Percentiles rank a stretch among this genome's conserved stretches.
Evolutionary conservation across 1,140 invertebrate genomes (phyloP).

Genomic region (Conopomorpha cramerella): DNA sequence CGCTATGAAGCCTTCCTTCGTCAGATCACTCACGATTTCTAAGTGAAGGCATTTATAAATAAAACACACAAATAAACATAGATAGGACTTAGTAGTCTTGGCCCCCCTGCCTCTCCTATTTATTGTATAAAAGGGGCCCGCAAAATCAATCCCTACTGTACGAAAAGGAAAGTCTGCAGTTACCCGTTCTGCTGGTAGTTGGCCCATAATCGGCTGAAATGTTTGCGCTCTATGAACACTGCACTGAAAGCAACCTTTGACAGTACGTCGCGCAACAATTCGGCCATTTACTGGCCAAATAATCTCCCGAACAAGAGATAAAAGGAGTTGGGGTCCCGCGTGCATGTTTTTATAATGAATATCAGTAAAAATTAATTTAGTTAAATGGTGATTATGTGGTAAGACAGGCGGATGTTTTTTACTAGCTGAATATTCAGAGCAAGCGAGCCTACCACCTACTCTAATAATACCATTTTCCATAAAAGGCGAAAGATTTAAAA

Average conservation of each 20-base stretch:
- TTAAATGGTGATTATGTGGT: constrained; percentile 10
- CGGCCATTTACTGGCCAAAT: constrained; percentile 1
- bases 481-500: constrained; percentile 7
- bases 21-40: neutral
- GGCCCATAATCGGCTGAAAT: neutral
- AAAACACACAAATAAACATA: constrained; percentile 1
- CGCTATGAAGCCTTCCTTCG: neutral
- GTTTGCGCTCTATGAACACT: neutral
- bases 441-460: constrained; percentile 10
- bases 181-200: neutral
- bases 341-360: constrained; percentile 9
- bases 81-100: neutral
- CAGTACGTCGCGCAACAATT: neutral
- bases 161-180: neutral
- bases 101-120: neutral
- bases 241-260: neutral
- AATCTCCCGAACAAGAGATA: neutral
- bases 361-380: constrained; percentile 8
- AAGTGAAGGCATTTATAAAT: neutral
- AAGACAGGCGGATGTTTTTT: constrained; percentile 12
- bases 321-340: constrained; percentile 2
- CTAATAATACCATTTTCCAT: constrained; percentile 7
- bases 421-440: constrained; percentile 5
- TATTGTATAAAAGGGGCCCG: neutral
- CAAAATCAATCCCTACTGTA: neutral